Evolutionary conservation across 2,797 vertebrate species (phyloP).

Genomic region (Cossypha polioptera): DNA sequence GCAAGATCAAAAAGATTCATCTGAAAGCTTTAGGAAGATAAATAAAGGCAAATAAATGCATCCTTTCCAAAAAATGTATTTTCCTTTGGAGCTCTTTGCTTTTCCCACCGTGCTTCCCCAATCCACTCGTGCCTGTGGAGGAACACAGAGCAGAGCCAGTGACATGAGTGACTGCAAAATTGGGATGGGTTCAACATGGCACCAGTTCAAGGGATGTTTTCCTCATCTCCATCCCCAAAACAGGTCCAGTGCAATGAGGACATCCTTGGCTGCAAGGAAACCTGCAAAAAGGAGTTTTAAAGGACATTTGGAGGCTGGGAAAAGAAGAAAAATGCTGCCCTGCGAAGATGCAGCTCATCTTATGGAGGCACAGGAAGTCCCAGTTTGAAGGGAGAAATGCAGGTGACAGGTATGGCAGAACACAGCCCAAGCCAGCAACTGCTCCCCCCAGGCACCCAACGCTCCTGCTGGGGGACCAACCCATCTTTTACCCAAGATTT

Average conservation of each 20-base stretch:
- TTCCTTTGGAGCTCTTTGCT: background rate
- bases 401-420: background rate
- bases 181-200: background rate
- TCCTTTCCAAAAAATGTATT: background rate
- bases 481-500: background rate
- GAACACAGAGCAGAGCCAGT: background rate
- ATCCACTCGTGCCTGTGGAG: background rate
- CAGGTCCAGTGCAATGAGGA: accelerated
- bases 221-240: background rate
- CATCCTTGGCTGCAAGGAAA: background rate
- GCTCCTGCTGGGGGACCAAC: background rate
- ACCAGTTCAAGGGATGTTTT: accelerated
- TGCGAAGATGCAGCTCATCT: background rate
- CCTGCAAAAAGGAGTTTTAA: background rate
- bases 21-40: slow-evolving; percentile 20
- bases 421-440: background rate
- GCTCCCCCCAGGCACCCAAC: background rate
- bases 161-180: accelerated
- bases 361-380: background rate
- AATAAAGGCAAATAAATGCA: slow-evolving; percentile 13
- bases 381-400: background rate
- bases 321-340: background rate
- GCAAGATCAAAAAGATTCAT: background rate
- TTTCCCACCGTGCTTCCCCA: background rate
- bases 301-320: background rate